These are phyloP conservation scores for Vanacampus margaritifer DNA, from an alignment of 2,113 vertebrate genomes.

Conservation along the genomic window DNA sequence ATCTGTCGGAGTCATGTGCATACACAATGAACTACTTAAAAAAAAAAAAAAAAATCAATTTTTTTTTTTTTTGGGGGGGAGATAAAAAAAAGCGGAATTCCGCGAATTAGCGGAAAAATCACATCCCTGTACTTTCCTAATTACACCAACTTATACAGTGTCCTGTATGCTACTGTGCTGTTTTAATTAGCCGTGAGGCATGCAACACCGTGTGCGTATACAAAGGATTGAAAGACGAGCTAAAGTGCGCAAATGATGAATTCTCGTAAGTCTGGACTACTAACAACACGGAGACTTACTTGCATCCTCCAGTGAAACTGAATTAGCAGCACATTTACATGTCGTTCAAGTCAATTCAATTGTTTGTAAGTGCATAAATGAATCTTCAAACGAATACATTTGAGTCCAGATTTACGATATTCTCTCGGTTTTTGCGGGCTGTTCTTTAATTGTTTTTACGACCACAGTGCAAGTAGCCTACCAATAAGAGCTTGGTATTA, in stretches of 20 bases:
- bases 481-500: slow-evolving; percentile 57
- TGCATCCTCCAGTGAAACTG: slow-evolving; percentile 42
- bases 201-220: slow-evolving; percentile 23
- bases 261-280: slow-evolving; percentile 11
- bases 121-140: background rate
- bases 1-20: too few species aligned
- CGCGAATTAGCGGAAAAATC: too few species aligned
- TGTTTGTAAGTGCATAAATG: slow-evolving; percentile 38
- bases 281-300: slow-evolving; percentile 16
- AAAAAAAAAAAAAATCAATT: too few species aligned
- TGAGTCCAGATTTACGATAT: slow-evolving; percentile 42
- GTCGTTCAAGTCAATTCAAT: slow-evolving; percentile 24
- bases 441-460: slow-evolving; percentile 63
- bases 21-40: too few species aligned
- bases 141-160: background rate
- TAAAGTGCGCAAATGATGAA: slow-evolving; percentile 38
- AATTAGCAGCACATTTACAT: slow-evolving; percentile 32
- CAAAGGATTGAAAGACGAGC: background rate
- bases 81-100: too few species aligned
- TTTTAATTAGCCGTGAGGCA: slow-evolving; percentile 38
- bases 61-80: too few species aligned
- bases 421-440: slow-evolving; percentile 51
- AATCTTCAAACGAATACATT: slow-evolving; percentile 51
- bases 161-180: background rate
- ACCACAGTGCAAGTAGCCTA: slow-evolving; percentile 39